These are phyloP conservation scores for Pseudonaja textilis DNA, from an alignment of 2,113 vertebrate species.

Conservation along the genomic window DNA sequence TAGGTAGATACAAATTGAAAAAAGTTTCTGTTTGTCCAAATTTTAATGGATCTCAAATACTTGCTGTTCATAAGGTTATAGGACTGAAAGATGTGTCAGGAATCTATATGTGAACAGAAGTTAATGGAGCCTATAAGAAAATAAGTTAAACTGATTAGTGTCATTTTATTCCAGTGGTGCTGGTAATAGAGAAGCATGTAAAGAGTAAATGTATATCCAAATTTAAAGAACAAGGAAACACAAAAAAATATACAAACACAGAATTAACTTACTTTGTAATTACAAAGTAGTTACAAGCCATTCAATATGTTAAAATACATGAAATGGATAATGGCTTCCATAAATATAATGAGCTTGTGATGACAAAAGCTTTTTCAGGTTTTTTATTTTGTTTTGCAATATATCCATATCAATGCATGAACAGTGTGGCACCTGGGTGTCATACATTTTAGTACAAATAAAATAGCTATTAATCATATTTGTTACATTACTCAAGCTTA, in stretches of 20 bases:
- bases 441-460: too few species aligned
- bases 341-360: not conserved
- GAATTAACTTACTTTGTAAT: not conserved
- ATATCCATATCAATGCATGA: too few species aligned
- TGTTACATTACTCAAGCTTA: too few species aligned
- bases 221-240: conserved; percentile 34
- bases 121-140: conserved; percentile 20
- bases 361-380: not conserved
- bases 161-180: conserved; percentile 33
- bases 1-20: not conserved
- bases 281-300: not conserved
- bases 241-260: not conserved
- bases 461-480: too few species aligned
- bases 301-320: not conserved
- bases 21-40: conserved; percentile 19
- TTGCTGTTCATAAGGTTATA: conserved; percentile 37
- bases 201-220: conserved; percentile 25
- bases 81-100: conserved; percentile 20
- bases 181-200: not conserved
- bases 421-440: too few species aligned
- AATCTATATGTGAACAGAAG: conserved; percentile 7
- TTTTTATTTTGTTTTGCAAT: too few species aligned
- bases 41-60: conserved; percentile 15
- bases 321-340: not conserved
- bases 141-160: conserved; percentile 39